Evolutionary conservation across 2,888 invertebrate genomes (phyloP).

Genomic region (Idaea straminata): DNA sequence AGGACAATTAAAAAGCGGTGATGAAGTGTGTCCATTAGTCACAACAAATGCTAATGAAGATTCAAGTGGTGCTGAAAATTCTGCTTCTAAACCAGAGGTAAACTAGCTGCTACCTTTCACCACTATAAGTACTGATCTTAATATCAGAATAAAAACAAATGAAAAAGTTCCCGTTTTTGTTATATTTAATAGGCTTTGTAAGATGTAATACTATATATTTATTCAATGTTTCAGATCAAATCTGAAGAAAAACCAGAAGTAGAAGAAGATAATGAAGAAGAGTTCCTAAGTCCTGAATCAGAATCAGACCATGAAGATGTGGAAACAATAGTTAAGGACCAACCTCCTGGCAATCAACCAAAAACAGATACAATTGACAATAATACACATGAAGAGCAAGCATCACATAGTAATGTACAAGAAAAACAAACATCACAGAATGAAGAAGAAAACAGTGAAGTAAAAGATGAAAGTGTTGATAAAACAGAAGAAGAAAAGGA

Average conservation of each 20-base stretch:
- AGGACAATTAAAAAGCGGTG: conserved; percentile 85
- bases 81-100: neutral
- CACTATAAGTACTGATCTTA: too few species aligned
- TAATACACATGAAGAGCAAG: conserved; percentile 14
- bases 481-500: conserved; percentile 7
- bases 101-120: neutral
- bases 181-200: neutral
- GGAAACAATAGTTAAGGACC: conserved; percentile 34
- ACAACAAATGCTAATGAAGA: conserved; percentile 64
- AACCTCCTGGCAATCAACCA: conserved; percentile 19
- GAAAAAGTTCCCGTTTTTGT: neutral
- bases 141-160: too few species aligned
- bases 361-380: conserved; percentile 18
- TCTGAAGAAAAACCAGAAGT: conserved; percentile 48
- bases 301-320: conserved; percentile 65
- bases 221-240: conserved; percentile 11
- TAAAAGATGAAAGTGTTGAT: conserved; percentile 12
- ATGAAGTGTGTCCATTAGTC: conserved; percentile 78
- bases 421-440: conserved; percentile 13
- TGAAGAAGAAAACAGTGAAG: conserved; percentile 11
- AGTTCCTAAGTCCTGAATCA: conserved; percentile 72
- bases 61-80: conserved; percentile 59
- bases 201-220: conserved; percentile 1
- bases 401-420: conserved; percentile 16
- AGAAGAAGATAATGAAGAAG: conserved; percentile 73